Conservation (phyloP, 2,113 vertebrate genomes). For the Sylvietta virens region DNA sequence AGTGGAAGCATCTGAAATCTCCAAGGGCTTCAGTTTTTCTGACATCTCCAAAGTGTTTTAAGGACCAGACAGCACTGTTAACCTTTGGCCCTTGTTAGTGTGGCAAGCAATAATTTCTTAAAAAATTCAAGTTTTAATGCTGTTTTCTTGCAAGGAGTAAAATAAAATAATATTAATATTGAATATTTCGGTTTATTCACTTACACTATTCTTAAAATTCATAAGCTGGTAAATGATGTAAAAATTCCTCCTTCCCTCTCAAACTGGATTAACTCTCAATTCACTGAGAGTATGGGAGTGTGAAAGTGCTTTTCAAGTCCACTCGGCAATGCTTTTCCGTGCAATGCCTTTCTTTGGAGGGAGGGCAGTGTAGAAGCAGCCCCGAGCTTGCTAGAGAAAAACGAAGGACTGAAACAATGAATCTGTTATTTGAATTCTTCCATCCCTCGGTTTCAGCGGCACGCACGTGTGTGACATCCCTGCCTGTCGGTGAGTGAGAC, state of each 20-base stretch:
- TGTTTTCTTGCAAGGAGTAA: background rate
- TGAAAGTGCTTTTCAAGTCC: background rate
- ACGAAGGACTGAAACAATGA: background rate
- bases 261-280: background rate
- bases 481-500: background rate
- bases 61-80: background rate
- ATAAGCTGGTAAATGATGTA: background rate
- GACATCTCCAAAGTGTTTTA: background rate
- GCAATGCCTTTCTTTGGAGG: background rate
- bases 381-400: background rate
- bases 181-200: background rate
- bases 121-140: background rate
- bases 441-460: background rate
- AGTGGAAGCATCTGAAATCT: constrained; percentile 6
- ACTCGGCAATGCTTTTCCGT: background rate
- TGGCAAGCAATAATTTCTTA: background rate
- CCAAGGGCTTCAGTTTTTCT: constrained; percentile 2
- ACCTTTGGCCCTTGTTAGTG: background rate
- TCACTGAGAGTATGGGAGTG: background rate
- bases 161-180: background rate
- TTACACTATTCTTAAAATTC: background rate
- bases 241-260: background rate
- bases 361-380: background rate
- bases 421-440: background rate
- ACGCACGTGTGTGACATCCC: background rate